Conservation (phyloP, 2,113 vertebrate species). For the Saccopteryx leptura region DNA sequence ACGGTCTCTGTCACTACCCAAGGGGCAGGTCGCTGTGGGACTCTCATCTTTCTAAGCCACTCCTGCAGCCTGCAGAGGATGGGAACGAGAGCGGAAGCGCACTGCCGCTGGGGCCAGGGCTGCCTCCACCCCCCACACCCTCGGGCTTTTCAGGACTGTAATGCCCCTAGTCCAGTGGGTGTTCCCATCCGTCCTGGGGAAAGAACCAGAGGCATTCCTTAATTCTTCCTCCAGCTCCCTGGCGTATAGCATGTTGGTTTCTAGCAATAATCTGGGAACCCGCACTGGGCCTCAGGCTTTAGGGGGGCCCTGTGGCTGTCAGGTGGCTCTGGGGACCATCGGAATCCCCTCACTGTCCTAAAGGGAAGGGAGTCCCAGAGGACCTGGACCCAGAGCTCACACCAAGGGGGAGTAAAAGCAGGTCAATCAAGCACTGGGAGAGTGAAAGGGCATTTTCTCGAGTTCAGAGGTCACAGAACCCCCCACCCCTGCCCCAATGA, state of each 20-base stretch:
- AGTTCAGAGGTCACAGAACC: not conserved
- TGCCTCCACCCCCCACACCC: not conserved
- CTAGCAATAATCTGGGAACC: not conserved
- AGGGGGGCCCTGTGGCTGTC: not conserved
- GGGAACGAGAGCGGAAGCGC: not conserved
- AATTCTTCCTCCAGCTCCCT: conserved; percentile 15
- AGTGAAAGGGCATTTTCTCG: not conserved
- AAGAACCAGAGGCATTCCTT: not conserved
- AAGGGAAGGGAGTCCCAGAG: not conserved
- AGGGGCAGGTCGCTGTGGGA: not conserved
- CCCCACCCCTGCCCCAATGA: not conserved
- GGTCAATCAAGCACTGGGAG: not conserved
- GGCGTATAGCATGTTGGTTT: conserved; percentile 24
- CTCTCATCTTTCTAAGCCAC: not conserved
- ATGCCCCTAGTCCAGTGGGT: not conserved
- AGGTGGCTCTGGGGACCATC: not conserved
- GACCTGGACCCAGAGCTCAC: not conserved
- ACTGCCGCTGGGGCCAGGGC: not conserved
- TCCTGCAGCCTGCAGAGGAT: not conserved
- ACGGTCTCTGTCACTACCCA: fast-evolving
- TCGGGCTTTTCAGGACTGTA: not conserved
- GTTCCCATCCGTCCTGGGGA: not conserved
- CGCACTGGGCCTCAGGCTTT: not conserved
- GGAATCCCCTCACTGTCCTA: not conserved
- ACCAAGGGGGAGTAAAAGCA: fast-evolving